These are phyloP conservation scores for Ceratotherium simum DNA, from an alignment of 2,113 vertebrate genomes.

Conservation along the genomic window DNA sequence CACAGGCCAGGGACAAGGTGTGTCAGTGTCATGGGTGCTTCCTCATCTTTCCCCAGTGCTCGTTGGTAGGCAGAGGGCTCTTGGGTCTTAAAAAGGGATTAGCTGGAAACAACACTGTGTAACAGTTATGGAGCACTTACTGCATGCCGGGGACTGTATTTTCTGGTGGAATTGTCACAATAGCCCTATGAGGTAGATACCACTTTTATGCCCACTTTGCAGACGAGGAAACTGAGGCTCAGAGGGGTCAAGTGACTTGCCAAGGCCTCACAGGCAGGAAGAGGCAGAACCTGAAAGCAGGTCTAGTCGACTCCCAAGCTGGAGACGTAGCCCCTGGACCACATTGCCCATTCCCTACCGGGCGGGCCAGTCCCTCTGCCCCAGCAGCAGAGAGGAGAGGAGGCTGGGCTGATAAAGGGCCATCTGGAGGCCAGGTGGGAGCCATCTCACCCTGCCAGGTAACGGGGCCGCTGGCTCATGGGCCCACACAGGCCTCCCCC, in stretches of 20 bases:
- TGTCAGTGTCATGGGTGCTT: neutral
- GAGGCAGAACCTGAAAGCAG: neutral
- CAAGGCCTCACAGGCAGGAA: neutral
- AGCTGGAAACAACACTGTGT: neutral
- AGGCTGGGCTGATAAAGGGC: neutral
- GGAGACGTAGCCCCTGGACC: neutral
- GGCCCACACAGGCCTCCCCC: neutral
- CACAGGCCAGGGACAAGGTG: neutral
- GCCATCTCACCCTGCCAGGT: constrained; percentile 70
- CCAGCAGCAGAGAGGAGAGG: neutral
- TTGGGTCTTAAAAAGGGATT: neutral
- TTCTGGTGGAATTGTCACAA: neutral
- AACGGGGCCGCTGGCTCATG: neutral
- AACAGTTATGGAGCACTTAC: neutral
- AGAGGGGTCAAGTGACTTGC: neutral
- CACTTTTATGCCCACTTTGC: neutral
- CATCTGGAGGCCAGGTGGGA: constrained; percentile 78
- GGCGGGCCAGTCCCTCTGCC: neutral
- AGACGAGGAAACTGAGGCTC: neutral
- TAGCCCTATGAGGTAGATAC: neutral
- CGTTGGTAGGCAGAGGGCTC: neutral
- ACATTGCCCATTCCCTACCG: neutral
- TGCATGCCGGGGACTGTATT: neutral
- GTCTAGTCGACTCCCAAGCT: neutral
- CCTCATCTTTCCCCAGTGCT: neutral